Evolutionary conservation across 2,797 vertebrate species (phyloP), one percentile per base, ranked within the genome.

Genomic region (Trematomus bernacchii): DNA sequence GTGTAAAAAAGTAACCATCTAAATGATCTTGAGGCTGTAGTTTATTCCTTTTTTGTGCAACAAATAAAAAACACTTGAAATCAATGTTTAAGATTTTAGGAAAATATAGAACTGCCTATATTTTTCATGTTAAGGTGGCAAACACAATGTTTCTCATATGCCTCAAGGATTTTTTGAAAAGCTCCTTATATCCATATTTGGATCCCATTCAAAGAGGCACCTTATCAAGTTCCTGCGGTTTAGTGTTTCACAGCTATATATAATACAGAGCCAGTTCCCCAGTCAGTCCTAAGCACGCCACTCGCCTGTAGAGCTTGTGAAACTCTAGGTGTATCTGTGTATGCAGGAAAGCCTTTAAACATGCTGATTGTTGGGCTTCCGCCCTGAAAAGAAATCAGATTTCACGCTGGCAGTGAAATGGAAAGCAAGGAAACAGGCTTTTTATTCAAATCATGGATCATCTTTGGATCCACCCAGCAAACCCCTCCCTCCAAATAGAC

Each of bases 381-480:
- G 42, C 79, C 60, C 71, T 72, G 48, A 85, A 68, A 85, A 54
- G 40, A 83, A 83, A 82, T 85, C 77, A 70, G 78, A 88, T 83
- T 84, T 84, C 61, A 85, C 27, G 55, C 86, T 64, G 55, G 79
- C 71, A 80, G 10, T 51, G 46, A 82, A 77, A 83, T 66, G 33
- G 30, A 70, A 77, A 13, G 52, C 70, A 55, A 48, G 65, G 57
- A 87, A 85, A 71, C 47, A 47, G 66, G 50, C 77, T 77, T 80
- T 74, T 79, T 88, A 89, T 91, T 93, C 87, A 90, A 87, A 92
- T 87, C 80, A 79, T 87, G 70, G 79, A 77, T 86, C 74, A 84
- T 79, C 27, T 71, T 73, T 69, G 73, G 77, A 87, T 79, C 60
- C 65, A 52, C 65, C 69, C 61, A 53, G 43, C 66, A 71, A 72